phyloP scores from a whole-genome alignment of 2,113 vertebrate genomes.

The Rhea pennata region DNA sequence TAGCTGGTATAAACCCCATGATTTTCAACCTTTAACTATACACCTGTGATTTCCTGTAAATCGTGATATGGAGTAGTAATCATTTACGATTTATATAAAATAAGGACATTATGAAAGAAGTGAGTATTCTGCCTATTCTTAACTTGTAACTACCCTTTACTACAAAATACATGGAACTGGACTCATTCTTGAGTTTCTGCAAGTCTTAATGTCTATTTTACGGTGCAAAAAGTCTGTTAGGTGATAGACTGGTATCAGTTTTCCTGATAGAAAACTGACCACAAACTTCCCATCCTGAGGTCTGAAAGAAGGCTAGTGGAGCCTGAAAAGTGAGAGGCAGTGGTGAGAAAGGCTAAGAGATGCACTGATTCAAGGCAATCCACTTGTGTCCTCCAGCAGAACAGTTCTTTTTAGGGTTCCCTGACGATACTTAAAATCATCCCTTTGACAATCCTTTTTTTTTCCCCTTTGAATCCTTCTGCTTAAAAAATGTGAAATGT shows the following conservation, averaged over 20 bases:
- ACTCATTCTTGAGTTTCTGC: not conserved
- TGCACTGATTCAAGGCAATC: not conserved
- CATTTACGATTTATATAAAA: not conserved
- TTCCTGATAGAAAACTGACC: not conserved
- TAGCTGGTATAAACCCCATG: not conserved
- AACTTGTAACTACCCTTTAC: not conserved
- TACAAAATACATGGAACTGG: not conserved
- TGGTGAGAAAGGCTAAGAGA: not conserved
- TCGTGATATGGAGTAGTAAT: not conserved
- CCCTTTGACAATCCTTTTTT: not conserved
- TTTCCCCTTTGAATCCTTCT: not conserved
- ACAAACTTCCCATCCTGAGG: not conserved
- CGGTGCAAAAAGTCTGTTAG: not conserved
- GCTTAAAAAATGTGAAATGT: not conserved
- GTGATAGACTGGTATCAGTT: not conserved
- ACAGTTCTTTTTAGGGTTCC: not conserved
- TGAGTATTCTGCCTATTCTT: not conserved
- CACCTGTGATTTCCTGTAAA: not conserved
- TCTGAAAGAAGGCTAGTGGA: not conserved
- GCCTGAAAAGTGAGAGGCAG: not conserved
- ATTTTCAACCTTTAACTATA: not conserved
- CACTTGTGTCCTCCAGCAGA: not conserved
- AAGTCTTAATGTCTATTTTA: not conserved
- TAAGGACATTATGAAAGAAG: not conserved
- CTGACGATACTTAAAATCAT: not conserved